Evolutionary conservation across 2,797 vertebrate species (phyloP).

Genomic region (Rhabdomys pumilio): DNA sequence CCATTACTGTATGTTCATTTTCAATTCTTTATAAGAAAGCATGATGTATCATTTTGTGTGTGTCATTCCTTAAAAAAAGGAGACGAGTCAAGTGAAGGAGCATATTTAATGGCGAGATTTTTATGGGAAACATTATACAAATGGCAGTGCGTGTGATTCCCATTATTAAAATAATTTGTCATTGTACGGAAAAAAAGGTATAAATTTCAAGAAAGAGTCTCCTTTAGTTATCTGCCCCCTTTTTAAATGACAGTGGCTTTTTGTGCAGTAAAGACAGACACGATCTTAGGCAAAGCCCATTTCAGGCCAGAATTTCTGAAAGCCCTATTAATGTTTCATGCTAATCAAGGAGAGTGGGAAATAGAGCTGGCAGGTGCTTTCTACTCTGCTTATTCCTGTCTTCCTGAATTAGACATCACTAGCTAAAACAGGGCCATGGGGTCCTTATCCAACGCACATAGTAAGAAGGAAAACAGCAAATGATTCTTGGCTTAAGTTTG

Average conservation of each 20-base stretch:
- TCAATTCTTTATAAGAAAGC: constrained; percentile 90
- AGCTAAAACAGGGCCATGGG: constrained; percentile 90
- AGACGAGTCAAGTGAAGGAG: constrained; percentile 91
- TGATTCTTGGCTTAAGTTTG: constrained; percentile 87
- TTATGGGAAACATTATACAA: constrained; percentile 92
- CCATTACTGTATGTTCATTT: constrained; percentile 91
- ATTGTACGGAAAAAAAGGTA: constrained; percentile 90
- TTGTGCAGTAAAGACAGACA: constrained; percentile 90
- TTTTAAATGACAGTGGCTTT: constrained; percentile 89
- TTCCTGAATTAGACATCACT: constrained; percentile 95
- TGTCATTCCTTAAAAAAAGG: constrained; percentile 88
- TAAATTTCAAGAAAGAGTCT: constrained; percentile 90
- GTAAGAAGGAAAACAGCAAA: constrained; percentile 88
- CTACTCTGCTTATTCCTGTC: constrained; percentile 99
- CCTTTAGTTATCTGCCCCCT: constrained; percentile 90
- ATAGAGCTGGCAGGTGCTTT: constrained; percentile 99
- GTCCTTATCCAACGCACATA: constrained; percentile 87
- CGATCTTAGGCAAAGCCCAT: constrained; percentile 90
- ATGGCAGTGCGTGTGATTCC: constrained; percentile 89
- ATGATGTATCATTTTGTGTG: constrained; percentile 91
- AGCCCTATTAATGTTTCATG: constrained; percentile 99
- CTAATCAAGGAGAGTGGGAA: constrained; percentile 97
- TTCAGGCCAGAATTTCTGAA: constrained; percentile 94
- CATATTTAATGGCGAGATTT: constrained; percentile 90
- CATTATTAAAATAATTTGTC: constrained; percentile 94